Evolutionary conservation across 1,140 invertebrate genomes (phyloP).

Genomic region (Drosophila nebulosa): DNA sequence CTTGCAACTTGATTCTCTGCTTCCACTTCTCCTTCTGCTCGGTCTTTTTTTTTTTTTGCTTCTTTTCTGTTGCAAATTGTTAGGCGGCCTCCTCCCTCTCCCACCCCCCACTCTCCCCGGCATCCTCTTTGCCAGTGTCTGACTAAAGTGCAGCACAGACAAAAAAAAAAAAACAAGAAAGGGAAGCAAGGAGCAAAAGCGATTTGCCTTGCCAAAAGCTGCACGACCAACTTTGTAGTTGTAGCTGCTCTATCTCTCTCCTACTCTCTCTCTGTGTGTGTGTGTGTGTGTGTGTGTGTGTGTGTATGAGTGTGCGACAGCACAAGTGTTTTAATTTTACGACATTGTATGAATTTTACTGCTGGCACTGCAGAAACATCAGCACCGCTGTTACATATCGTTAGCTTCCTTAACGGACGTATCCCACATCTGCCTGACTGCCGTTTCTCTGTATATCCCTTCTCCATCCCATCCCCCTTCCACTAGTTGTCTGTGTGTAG

Average conservation of each 20-base stretch:
- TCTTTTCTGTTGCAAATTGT: conserved; percentile 59
- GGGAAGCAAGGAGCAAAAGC: conserved; percentile 47
- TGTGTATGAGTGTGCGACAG: conserved; percentile 38
- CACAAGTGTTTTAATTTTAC: conserved; percentile 80
- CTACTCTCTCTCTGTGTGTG: not conserved
- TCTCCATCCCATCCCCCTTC: not conserved
- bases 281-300: conserved; percentile 17
- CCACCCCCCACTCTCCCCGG: not conserved
- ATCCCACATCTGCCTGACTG: conserved; percentile 57
- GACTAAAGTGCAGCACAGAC: conserved; percentile 51
- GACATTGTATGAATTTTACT: conserved; percentile 81
- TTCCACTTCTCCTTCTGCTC: not conserved
- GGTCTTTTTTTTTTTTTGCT: not conserved
- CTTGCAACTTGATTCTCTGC: conserved; percentile 34
- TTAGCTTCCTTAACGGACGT: conserved; percentile 78
- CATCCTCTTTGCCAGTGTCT: not conserved
- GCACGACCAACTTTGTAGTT: conserved; percentile 72
- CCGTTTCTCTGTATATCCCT: not conserved
- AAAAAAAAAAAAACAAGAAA: conserved; percentile 22
- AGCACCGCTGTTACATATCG: conserved; percentile 78
- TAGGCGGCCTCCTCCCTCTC: conserved; percentile 56
- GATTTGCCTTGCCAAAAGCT: conserved; percentile 75
- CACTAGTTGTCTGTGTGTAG: conserved; percentile 28
- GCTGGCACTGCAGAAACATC: conserved; percentile 78
- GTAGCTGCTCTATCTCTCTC: conserved; percentile 2